phyloP scores from a whole-genome alignment of 2,113 vertebrate genomes.

The Dryoscopus gambensis region DNA sequence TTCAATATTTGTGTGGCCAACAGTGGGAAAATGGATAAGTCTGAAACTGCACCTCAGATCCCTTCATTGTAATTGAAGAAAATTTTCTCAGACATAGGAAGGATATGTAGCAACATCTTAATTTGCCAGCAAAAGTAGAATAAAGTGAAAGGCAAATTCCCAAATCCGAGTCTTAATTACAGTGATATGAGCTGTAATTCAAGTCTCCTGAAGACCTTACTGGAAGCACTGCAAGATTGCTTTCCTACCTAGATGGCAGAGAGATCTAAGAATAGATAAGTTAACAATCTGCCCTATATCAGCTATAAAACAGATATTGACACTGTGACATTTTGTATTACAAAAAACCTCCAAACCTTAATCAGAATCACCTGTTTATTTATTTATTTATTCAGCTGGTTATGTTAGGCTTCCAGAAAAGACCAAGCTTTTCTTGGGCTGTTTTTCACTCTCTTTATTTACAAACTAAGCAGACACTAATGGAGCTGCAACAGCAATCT shows the following conservation, averaged over 20 bases:
- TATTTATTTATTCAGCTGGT: constrained; percentile 2
- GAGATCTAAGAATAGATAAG: not conserved
- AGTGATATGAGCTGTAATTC: not conserved
- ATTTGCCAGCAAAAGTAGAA: not conserved
- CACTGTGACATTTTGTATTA: not conserved
- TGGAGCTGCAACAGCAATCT: not conserved
- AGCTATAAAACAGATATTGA: not conserved
- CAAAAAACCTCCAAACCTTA: not conserved
- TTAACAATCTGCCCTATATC: not conserved
- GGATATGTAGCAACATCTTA: not conserved
- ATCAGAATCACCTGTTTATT: constrained; percentile 9
- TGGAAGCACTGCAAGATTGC: not conserved
- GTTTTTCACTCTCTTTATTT: not conserved
- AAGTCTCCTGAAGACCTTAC: not conserved
- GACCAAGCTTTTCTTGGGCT: not conserved
- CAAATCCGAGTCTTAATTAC: not conserved
- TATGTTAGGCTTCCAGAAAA: not conserved
- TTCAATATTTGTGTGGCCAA: not conserved
- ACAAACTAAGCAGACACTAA: not conserved
- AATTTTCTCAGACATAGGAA: not conserved
- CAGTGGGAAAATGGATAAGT: not conserved
- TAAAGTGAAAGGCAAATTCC: not conserved
- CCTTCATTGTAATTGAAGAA: not conserved
- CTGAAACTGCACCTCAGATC: not conserved
- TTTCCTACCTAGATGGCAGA: not conserved